Conservation (phyloP, 2,797 vertebrate genomes). For the Scolopax bukidnonensis region DNA sequence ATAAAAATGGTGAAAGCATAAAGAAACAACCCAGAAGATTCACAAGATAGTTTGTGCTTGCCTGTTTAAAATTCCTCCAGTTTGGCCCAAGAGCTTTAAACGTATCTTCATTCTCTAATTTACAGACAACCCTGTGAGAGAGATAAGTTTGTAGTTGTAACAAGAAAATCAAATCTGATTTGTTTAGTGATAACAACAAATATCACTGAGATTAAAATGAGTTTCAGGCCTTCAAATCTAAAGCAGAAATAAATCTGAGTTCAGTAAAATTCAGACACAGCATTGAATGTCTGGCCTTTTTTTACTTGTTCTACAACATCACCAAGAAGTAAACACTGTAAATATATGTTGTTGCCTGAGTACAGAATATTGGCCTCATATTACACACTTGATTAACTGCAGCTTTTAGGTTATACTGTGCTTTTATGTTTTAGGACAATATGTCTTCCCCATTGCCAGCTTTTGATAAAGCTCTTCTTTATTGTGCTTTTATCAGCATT, state of each 20-base stretch:
- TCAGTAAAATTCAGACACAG: conserved; percentile 2
- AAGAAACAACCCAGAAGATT: not conserved
- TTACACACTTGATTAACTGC: not conserved
- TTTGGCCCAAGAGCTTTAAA: conserved; percentile 15
- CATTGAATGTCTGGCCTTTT: not conserved
- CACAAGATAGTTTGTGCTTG: not conserved
- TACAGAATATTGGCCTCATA: not conserved
- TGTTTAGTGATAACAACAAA: conserved; percentile 31
- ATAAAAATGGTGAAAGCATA: not conserved
- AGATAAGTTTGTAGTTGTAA: not conserved
- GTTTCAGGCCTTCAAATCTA: not conserved
- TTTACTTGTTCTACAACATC: not conserved
- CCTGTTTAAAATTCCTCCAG: conserved; percentile 23
- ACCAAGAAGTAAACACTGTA: not conserved
- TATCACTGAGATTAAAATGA: conserved; percentile 32
- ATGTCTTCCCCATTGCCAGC: not conserved
- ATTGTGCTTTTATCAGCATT: not conserved
- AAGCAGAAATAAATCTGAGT: not conserved
- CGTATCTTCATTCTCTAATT: not conserved
- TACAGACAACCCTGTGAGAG: not conserved
- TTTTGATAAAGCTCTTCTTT: not conserved
- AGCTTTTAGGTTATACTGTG: not conserved
- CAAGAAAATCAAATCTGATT: conserved; percentile 31
- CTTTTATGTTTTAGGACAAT: not conserved
- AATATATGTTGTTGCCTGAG: not conserved